Evolutionary conservation across 2,113 vertebrate species (phyloP).

Genomic region (Xyliphius kryptos): DNA sequence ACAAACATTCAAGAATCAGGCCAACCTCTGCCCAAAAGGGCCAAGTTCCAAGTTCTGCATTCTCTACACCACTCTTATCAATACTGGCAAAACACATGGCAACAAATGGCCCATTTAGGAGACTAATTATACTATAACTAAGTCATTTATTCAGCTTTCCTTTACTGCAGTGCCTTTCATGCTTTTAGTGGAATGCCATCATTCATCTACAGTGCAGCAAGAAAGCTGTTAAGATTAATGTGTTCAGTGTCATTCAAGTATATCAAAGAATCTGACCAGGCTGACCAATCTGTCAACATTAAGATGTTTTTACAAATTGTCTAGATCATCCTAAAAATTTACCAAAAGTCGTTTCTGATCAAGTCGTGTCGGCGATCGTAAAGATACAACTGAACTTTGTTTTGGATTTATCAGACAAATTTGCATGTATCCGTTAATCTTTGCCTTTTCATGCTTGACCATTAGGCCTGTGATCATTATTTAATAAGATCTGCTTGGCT

Average conservation of each 20-base stretch:
- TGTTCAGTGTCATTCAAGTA: neutral
- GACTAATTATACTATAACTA: conserved; percentile 18
- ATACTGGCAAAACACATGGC: conserved; percentile 24
- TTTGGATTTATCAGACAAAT: too few relatives aligned
- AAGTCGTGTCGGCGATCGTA: too few relatives aligned
- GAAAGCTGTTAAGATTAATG: conserved; percentile 8
- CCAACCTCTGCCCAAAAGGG: neutral
- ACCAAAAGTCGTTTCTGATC: too few relatives aligned
- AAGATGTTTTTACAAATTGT: neutral
- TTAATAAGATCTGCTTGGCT: too few relatives aligned
- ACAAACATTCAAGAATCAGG: conserved; percentile 3
- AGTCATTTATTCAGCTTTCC: conserved; percentile 19
- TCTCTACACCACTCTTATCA: conserved; percentile 20
- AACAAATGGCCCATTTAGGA: conserved; percentile 24
- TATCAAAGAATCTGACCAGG: neutral
- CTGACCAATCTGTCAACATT: neutral
- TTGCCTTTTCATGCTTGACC: too few relatives aligned
- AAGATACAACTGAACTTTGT: too few relatives aligned
- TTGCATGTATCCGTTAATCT: too few relatives aligned
- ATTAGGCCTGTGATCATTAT: too few relatives aligned
- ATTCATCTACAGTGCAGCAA: conserved; percentile 19
- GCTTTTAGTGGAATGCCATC: conserved; percentile 11
- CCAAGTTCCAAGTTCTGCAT: conserved; percentile 10
- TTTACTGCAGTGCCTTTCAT: conserved; percentile 16
- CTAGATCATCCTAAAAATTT: neutral